These are phyloP conservation scores for Periphyllus acericola DNA, from an alignment of 2,888 invertebrate genomes.

Conservation along the genomic window DNA sequence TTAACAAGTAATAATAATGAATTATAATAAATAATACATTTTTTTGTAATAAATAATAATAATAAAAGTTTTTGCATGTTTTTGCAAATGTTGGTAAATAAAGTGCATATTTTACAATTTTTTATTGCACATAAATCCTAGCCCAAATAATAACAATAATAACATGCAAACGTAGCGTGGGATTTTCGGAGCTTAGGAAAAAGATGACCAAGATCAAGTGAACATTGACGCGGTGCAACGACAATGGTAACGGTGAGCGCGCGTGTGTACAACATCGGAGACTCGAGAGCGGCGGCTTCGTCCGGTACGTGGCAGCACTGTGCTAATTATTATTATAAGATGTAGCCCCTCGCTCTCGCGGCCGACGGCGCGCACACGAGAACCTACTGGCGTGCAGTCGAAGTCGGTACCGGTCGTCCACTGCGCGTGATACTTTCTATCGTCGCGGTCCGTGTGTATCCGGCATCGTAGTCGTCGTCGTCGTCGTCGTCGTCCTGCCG, in stretches of 20 bases:
- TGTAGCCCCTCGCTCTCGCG: conserved; percentile 27
- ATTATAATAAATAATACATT: too few relatives aligned
- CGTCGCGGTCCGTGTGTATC: neutral
- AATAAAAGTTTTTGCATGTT: too few relatives aligned
- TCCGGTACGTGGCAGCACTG: conserved; percentile 59
- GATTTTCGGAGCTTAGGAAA: neutral
- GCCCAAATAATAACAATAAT: neutral
- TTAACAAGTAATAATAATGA: too few relatives aligned
- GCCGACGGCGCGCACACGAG: conserved; percentile 28
- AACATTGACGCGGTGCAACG: neutral
- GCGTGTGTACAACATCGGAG: neutral
- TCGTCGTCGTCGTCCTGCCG: neutral
- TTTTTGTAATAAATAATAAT: too few relatives aligned
- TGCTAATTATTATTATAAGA: conserved; percentile 36
- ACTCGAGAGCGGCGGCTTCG: neutral
- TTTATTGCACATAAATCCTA: too few relatives aligned
- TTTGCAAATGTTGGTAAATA: too few relatives aligned
- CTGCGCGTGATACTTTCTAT: conserved; percentile 41
- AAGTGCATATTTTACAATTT: too few relatives aligned
- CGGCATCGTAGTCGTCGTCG: neutral
- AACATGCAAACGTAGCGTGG: neutral
- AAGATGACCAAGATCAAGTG: neutral
- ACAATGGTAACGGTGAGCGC: neutral
- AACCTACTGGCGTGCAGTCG: conserved; percentile 14
- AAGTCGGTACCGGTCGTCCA: conserved; percentile 39